Percentiles rank a stretch among this genome's conserved stretches.
These are phyloP conservation scores for Eilema caniola DNA, from an alignment of 2,888 invertebrate genomes.

Conservation along the genomic window DNA sequence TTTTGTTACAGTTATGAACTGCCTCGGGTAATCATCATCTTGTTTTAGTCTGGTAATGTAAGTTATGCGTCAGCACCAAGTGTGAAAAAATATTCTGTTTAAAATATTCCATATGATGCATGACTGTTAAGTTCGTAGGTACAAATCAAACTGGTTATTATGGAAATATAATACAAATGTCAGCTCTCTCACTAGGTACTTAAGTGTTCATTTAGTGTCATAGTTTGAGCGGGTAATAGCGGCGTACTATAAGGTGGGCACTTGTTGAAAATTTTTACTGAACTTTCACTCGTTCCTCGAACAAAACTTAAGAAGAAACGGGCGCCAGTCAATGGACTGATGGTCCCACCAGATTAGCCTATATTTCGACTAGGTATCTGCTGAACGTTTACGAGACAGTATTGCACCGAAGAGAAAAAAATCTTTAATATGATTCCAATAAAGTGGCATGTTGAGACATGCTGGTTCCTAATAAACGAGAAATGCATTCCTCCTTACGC, in stretches of 20 bases:
- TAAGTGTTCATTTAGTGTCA: slow-evolving; percentile 5
- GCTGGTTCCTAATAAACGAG: not conserved
- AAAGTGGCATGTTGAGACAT: no score
- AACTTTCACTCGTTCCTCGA: slow-evolving; percentile 6
- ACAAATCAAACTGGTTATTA: slow-evolving; percentile 7
- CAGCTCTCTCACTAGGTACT: not conserved
- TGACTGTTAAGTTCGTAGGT: not conserved
- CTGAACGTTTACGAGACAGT: no score
- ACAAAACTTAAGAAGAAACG: not conserved
- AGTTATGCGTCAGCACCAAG: not conserved
- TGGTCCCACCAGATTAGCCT: no score
- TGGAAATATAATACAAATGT: not conserved
- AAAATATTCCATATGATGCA: not conserved
- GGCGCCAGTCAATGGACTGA: no score
- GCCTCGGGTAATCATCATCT: no score
- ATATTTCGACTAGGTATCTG: no score
- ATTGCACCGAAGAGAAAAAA: no score
- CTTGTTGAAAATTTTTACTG: not conserved
- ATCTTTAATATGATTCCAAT: no score
- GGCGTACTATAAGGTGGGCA: not conserved
- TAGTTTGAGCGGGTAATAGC: not conserved
- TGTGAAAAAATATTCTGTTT: not conserved
- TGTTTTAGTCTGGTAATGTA: not conserved
- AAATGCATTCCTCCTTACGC: not conserved
- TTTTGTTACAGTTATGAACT: no score